Base-by-base conservation (phyloP, 2,888 invertebrate genomes). In the Ectemnius cavifrons region DNA sequence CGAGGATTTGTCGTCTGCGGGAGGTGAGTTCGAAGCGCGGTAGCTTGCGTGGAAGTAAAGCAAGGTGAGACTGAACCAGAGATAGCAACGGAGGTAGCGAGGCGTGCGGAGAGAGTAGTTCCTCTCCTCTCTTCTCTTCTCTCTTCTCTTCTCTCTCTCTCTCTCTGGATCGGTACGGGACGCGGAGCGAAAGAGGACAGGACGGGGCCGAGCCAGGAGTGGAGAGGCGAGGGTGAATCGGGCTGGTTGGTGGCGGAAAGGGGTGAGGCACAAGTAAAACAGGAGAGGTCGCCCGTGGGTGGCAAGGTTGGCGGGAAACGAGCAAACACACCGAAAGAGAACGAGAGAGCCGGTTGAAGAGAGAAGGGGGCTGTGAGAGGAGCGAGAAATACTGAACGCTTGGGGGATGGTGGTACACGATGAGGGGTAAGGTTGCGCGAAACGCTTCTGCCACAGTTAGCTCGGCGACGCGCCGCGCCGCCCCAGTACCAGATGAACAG, bases 401-500 rank as follows among this genome's bases (percentile, higher is more conserved):
- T 63, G 59, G 63, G 63, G 52, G 52, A 52, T 52, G 37, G 37
- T 37, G 37, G 37, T 37, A 11, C 72, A 66, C 52, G 56, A 77
- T 63, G 72, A 70, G 73, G 72, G 71, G 74, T 71, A 73, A 73
- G 80, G 79, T 78, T 70, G 81, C 68, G 77, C 77, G 81, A 78
- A 83, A 79, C 78, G 80, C 68, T 82, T 79, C 79, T 68, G 75
- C 78, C 73, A 78, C 69, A 77, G 77, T 79, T 78, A 81, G 71
- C 75, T 78, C 77, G 79, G 77, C 85, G 37, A 6, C 37, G 11
- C 23, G 23, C 23, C 47, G 47, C 47, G 52, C n/a, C 52, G 16
- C 52, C 52, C 52, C 16, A 87, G 85, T 80, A 86, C 83, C 87
- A 88, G 89, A 89, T 89, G 88, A 89, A 87, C 88, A 88, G 88